Base-by-base conservation (phyloP, 2,113 vertebrate genomes). In the Coryphaenoides rupestris region DNA sequence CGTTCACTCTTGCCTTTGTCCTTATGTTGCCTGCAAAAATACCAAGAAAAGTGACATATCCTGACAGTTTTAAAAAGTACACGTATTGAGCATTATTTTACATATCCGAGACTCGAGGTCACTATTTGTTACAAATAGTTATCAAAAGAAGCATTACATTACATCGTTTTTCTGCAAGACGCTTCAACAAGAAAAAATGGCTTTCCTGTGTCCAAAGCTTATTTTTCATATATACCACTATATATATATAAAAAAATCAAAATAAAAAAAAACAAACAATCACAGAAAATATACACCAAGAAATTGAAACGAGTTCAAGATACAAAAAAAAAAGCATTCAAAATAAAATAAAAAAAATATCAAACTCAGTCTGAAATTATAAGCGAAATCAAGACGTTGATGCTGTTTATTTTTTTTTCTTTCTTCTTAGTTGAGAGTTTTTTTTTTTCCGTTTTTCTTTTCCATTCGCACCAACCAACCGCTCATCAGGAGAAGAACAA, bases 201-300 rank as follows among this genome's bases (percentile, higher is more conserved):
- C 87, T 89, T 92, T 90, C 89, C 87, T 88, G 80, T 87, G 79
- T 86, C 83, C 85, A 93, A 88, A 91, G 91, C 91, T 93, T 93
- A 91, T 90, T 93, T 40, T 93, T 93, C 90, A 90, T 89, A 91
- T 92, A 92, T 92, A 94, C 90, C 83, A 87, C 80, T 87, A 86
- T 88, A 87, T 85, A 81, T n/a, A n/a, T n/a, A n/a, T n/a, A 77
- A 85, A 75, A 82, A 66, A 76, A 49, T 80, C 28, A 61, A 61
- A 73, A 67, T 87, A 92, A 91, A 88, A 66, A 65, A 70, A 57
- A 56, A n/a, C 63, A 72, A 72, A 74, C 73, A 69, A 76, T 76
- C 85, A 89, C 79, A 92, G 91, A 95, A 89, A 96, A 96, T 95
- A 93, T 94, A 96, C 94, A 96, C 90, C 89, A 78, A 91, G 87